Evolutionary conservation across 2,888 invertebrate species (phyloP).

Genomic region (Ophion ellenae): DNA sequence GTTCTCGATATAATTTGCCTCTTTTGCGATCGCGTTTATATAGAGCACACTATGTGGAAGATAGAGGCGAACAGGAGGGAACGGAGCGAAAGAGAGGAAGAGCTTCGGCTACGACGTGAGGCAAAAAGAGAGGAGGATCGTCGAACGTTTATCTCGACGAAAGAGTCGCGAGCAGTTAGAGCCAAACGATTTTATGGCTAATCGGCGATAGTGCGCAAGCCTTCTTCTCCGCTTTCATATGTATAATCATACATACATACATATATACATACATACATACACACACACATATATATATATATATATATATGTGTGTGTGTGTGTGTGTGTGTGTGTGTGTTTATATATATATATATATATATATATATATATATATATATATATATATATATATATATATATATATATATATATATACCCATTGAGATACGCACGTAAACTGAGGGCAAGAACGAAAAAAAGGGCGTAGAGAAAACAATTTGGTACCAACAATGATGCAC

Average conservation of each 20-base stretch:
- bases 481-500: not conserved
- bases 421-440: not conserved
- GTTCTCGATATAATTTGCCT: constrained; percentile 63
- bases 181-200: constrained; percentile 61
- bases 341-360: no score
- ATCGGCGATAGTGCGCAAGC: constrained; percentile 60
- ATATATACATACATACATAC: no score
- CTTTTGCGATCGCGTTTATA: constrained; percentile 42
- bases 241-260: not conserved
- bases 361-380: no score
- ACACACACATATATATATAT: no score
- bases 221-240: constrained; percentile 31
- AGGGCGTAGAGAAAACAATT: constrained; percentile 1
- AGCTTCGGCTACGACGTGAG: constrained; percentile 47
- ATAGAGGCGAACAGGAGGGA: constrained; percentile 18
- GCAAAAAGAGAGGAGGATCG: constrained; percentile 53
- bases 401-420: no score
- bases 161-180: constrained; percentile 60
- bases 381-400: no score
- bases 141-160: constrained; percentile 61
- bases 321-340: no score
- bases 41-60: constrained; percentile 7
- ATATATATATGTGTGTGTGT: no score
- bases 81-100: constrained; percentile 5
- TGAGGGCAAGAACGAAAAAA: not conserved